Conservation (phyloP, 2,797 vertebrate genomes). For the Adrianichthys oophorus region DNA sequence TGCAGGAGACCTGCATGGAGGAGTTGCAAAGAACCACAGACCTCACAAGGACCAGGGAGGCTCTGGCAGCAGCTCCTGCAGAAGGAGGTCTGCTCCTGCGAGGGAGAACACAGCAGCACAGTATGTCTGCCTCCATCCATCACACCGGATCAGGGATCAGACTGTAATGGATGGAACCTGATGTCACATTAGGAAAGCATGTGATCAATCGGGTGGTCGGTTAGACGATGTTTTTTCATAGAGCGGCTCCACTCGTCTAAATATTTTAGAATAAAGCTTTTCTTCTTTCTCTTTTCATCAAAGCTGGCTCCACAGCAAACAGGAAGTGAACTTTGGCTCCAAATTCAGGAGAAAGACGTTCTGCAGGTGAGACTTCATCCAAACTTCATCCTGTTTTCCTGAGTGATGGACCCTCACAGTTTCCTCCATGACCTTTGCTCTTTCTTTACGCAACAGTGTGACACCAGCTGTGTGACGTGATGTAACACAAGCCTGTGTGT, state of each 20-base stretch:
- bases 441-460: conserved; percentile 6
- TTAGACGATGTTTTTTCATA: too few relatives aligned
- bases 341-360: conserved; percentile 42
- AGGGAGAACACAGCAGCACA: conserved; percentile 34
- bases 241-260: too few relatives aligned
- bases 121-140: conserved; percentile 56
- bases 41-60: conserved; percentile 35
- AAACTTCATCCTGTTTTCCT: neutral
- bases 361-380: conserved; percentile 28
- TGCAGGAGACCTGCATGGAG: conserved; percentile 67
- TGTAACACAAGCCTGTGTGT: conserved; percentile 45
- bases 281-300: neutral
- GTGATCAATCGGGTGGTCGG: conserved; percentile 32
- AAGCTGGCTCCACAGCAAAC: conserved; percentile 4
- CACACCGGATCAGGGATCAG: conserved; percentile 41
- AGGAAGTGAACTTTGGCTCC: conserved; percentile 12
- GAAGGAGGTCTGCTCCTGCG: conserved; percentile 63
- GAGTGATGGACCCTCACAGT: conserved; percentile 4
- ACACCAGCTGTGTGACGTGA: conserved; percentile 17
- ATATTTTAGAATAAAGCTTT: neutral
- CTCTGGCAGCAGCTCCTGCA: conserved; percentile 22
- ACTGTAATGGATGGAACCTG: conserved; percentile 31
- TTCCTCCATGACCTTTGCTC: conserved; percentile 15
- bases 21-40: conserved; percentile 62
- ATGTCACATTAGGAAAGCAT: conserved; percentile 24